phyloP scores from a whole-genome alignment of 2,797 vertebrate species.

The Lindbergichthys nudifrons region DNA sequence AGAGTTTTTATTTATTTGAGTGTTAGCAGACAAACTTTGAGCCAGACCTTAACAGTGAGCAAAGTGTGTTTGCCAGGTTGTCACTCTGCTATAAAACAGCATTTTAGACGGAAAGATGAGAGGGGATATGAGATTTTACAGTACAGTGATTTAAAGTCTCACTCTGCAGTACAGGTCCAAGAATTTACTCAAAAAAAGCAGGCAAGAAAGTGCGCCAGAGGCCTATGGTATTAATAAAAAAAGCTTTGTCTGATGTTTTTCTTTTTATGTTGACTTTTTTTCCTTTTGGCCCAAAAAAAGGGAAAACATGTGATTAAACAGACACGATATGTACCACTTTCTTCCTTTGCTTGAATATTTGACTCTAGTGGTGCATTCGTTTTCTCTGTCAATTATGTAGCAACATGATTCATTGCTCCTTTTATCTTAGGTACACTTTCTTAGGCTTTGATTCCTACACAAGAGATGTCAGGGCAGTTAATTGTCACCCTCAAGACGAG shows the following conservation, averaged over 20 bases:
- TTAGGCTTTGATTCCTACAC: slow-evolving; percentile 45
- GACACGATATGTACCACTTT: neutral
- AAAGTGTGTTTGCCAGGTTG: slow-evolving; percentile 16
- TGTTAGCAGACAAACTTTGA: slow-evolving; percentile 55
- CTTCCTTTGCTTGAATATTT: slow-evolving; percentile 22
- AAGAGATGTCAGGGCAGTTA: slow-evolving; percentile 40
- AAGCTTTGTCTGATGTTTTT: slow-evolving; percentile 9
- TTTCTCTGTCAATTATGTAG: slow-evolving; percentile 11
- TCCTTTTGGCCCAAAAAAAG: neutral
- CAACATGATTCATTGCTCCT: slow-evolving; percentile 16
- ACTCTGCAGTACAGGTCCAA: slow-evolving; percentile 26
- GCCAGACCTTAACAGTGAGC: slow-evolving; percentile 26
- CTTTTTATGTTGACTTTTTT: neutral
- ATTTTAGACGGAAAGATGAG: slow-evolving; percentile 50
- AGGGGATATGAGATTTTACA: slow-evolving; percentile 24
- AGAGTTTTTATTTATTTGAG: slow-evolving; percentile 53
- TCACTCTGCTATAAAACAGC: slow-evolving; percentile 39
- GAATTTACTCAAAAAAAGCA: slow-evolving; percentile 15
- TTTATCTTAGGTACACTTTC: slow-evolving; percentile 22
- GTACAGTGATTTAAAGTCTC: slow-evolving; percentile 44
- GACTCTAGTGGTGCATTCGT: neutral
- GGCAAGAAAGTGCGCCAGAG: slow-evolving; percentile 5
- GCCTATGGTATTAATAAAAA: neutral
- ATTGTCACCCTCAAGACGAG: slow-evolving; percentile 35
- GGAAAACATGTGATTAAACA: neutral